Percentiles rank a stretch among this genome's conserved stretches.
Conservation (phyloP, 1,140 invertebrate species). For the Trichonephila clavata region DNA sequence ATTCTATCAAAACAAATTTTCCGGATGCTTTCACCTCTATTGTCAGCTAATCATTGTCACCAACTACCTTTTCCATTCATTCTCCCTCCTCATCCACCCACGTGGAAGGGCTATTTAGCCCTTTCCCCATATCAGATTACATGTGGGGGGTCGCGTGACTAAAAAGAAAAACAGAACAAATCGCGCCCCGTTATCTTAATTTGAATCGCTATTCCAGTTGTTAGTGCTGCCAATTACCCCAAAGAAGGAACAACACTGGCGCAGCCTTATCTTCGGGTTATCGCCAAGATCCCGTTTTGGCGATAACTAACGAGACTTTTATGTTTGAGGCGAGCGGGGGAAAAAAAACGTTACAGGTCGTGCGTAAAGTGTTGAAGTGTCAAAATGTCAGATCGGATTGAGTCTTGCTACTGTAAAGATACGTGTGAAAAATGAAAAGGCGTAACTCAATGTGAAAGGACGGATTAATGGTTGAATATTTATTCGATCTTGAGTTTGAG, state of each 20-base stretch:
- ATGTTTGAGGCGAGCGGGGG: neutral
- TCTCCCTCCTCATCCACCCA: neutral
- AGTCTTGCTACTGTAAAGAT: neutral
- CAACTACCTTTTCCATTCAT: slow-evolving; percentile 18
- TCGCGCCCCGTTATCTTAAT: slow-evolving; percentile 65
- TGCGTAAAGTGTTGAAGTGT: slow-evolving; percentile 27
- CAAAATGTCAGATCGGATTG: slow-evolving; percentile 47
- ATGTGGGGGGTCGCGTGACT: slow-evolving; percentile 24
- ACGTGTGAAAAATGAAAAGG: slow-evolving; percentile 24
- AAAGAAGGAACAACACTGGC: slow-evolving; percentile 2
- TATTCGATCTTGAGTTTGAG: neutral
- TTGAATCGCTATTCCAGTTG: slow-evolving; percentile 65
- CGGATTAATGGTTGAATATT: neutral
- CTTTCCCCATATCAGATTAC: slow-evolving; percentile 54
- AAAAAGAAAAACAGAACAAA: slow-evolving; percentile 50
- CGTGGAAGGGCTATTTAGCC: slow-evolving; percentile 49
- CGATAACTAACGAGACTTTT: slow-evolving; percentile 31
- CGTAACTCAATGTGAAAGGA: neutral
- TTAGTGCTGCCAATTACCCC: slow-evolving; percentile 66
- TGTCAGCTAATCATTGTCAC: slow-evolving; percentile 4
- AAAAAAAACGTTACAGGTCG: slow-evolving; percentile 7
- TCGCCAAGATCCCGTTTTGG: slow-evolving; percentile 24
- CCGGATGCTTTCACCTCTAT: neutral
- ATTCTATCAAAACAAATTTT: slow-evolving; percentile 17
- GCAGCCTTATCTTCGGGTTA: neutral